phyloP scores from a whole-genome alignment of 2,888 invertebrate species.

The Conomelus anceps region DNA sequence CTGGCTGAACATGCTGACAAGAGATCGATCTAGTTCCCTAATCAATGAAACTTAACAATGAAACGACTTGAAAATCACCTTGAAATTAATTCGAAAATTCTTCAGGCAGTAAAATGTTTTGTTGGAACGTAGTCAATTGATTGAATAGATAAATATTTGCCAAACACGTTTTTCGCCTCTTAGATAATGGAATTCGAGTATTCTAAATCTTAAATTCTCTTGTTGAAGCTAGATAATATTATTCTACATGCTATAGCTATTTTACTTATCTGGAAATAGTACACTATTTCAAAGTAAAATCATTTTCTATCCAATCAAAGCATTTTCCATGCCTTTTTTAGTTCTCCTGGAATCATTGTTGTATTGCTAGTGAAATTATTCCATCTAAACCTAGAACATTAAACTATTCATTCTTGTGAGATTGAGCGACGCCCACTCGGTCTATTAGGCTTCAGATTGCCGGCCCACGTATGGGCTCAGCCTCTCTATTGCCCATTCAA shows the following conservation, averaged over 20 bases:
- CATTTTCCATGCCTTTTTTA: background rate
- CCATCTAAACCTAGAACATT: background rate
- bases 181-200: background rate
- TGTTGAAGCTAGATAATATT: background rate
- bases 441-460: background rate
- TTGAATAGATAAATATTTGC: background rate
- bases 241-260: background rate
- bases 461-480: background rate
- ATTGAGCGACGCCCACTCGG: background rate
- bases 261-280: background rate
- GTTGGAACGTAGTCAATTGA: background rate
- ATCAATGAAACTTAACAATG: no score
- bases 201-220: background rate
- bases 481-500: background rate
- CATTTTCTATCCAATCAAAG: background rate
- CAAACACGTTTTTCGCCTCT: background rate
- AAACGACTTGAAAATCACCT: background rate
- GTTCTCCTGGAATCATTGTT: background rate
- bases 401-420: background rate
- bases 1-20: background rate
- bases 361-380: background rate
- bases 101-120: background rate
- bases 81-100: background rate
- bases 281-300: background rate
- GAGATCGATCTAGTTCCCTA: background rate